Base-by-base conservation (phyloP, 2,888 invertebrate species). In the Thereva nobilitata region DNA sequence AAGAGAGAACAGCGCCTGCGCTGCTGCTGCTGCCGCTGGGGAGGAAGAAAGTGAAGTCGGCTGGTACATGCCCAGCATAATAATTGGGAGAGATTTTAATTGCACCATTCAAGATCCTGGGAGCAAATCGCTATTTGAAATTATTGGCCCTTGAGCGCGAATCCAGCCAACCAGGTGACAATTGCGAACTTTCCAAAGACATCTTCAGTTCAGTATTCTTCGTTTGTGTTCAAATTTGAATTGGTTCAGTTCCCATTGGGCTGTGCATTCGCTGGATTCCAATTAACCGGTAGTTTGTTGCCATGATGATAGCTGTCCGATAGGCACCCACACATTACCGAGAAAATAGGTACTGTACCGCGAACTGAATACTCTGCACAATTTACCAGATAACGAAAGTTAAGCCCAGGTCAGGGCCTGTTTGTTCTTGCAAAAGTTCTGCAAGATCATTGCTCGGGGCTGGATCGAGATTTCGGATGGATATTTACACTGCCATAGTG, bases 41-140 rank as follows among this genome's bases (percentile, higher is more conserved):
- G 37, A 59, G 57, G 40, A 37, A 49, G 57, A 44, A 47, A 53
- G 53, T 68, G 40, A 66, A 66, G 53, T 64, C 64, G 64, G 40
- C 8, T 56, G 52, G 45, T 40, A 69, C 67, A 67, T 69, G 69
- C 38, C 56, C 64, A 64, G 69, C 64, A 69, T 69, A 68, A 67
- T 67, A 69, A 67, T 69, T 67, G 69, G 61, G 50, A 68, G 64
- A 67, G 63, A 67, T 69, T 68, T 68, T 67, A 69, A 69, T 69
- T 69, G 69, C 57, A 49, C 41, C 12, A 10, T 10, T 9, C 45
- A 38, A 38, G 40, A 38, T 44, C 38, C 37, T 38, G 44, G 64
- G 54, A 45, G 44, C 45, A 64, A 54, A 54, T 49, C 52, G 37
- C 23, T 38, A 41, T 64, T 37, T 44, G 44, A 38, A 53, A 64